Percentiles rank a stretch among this genome's conserved stretches.
Evolutionary conservation across 2,888 invertebrate species (phyloP).

Genomic region (Drosophila flavopinicola): DNA sequence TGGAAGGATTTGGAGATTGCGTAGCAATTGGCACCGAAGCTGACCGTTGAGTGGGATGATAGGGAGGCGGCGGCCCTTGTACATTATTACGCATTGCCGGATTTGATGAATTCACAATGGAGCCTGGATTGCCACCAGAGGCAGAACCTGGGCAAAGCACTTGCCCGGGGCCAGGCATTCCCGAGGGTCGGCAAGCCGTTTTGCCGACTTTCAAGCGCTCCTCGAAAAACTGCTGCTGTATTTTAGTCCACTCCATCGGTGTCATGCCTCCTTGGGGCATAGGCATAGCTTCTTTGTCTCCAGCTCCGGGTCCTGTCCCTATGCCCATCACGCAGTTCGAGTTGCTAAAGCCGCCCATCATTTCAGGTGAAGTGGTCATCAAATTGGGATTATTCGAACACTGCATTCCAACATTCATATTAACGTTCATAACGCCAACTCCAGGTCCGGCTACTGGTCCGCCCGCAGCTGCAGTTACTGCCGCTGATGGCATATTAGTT

Average conservation of each 20-base stretch:
- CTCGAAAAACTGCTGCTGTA: constrained; percentile 94
- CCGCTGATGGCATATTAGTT: constrained; percentile 40
- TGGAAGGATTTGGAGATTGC: constrained; percentile 90
- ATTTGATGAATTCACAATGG: constrained; percentile 40
- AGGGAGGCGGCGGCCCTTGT: constrained; percentile 92
- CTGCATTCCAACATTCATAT: constrained; percentile 41
- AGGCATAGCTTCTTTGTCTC: constrained; percentile 35
- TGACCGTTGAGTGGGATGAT: constrained; percentile 90
- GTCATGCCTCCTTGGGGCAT: constrained; percentile 84
- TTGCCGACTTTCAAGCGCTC: constrained; percentile 85
- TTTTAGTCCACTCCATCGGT: constrained; percentile 95
- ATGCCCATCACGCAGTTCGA: constrained; percentile 48
- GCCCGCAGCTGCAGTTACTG: neutral
- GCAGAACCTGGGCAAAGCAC: constrained; percentile 4
- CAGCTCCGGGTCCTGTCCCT: constrained; percentile 40
- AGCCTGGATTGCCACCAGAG: constrained; percentile 19
- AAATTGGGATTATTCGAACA: constrained; percentile 43
- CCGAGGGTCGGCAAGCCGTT: constrained; percentile 23
- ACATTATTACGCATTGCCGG: constrained; percentile 43
- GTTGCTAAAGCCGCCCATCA: constrained; percentile 53
- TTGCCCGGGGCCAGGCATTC: constrained; percentile 48
- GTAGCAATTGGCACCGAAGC: constrained; percentile 90
- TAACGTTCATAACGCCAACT: constrained; percentile 31
- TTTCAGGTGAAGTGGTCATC: constrained; percentile 60
- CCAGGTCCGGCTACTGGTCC: constrained; percentile 4